These are phyloP conservation scores for Drosophila sucinea DNA, from an alignment of 1,140 invertebrate species.

Conservation along the genomic window DNA sequence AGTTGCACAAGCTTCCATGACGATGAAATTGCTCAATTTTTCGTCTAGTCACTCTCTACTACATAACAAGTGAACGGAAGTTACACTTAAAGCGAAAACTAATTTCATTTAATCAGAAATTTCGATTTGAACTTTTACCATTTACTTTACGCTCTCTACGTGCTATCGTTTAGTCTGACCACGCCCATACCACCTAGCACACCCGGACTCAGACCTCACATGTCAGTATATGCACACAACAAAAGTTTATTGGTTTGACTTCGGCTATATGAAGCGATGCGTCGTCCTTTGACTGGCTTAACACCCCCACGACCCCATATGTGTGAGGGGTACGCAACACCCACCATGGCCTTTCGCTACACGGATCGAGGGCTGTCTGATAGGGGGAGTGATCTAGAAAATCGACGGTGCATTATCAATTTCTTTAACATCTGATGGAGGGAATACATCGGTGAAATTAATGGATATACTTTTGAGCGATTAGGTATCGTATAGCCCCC, in stretches of 20 bases:
- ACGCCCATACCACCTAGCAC: background rate
- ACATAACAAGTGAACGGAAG: slow-evolving; percentile 45
- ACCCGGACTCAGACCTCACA: slow-evolving; percentile 12
- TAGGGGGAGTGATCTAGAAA: too few relatives aligned
- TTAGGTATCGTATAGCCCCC: too few relatives aligned
- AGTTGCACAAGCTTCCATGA: slow-evolving; percentile 26
- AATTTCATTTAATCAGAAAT: slow-evolving; percentile 63
- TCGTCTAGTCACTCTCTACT: slow-evolving; percentile 46
- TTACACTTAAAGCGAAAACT: slow-evolving; percentile 62
- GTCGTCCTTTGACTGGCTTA: slow-evolving; percentile 10
- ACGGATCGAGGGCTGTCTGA: too few relatives aligned
- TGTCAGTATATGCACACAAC: slow-evolving; percentile 25
- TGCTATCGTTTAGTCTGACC: slow-evolving; percentile 56
- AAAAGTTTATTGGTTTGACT: slow-evolving; percentile 62
- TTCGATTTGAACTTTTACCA: slow-evolving; percentile 63
- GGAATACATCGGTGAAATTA: too few relatives aligned
- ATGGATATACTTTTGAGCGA: too few relatives aligned
- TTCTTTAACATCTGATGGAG: too few relatives aligned
- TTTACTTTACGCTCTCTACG: slow-evolving; percentile 56
- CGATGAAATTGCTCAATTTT: slow-evolving; percentile 48
- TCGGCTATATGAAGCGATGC: slow-evolving; percentile 23
- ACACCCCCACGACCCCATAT: background rate
- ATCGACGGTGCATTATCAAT: too few relatives aligned
- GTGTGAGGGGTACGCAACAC: background rate
- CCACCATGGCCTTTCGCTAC: too few relatives aligned